Base-by-base conservation (phyloP, 2,888 invertebrate species). In the Diarsia brunnea region DNA sequence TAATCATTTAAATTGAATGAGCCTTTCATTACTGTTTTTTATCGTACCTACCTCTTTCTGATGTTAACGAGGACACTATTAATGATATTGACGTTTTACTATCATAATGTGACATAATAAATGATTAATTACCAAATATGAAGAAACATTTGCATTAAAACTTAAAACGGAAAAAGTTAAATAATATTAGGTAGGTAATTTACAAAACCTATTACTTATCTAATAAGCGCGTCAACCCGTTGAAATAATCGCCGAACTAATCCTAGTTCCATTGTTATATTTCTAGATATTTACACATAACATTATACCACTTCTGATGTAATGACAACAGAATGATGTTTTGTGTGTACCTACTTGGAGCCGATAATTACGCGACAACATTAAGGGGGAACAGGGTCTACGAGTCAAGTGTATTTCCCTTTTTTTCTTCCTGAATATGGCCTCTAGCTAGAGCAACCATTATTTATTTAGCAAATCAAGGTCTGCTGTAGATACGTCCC, bases 1-100 rank as follows among this genome's bases (percentile, higher is more conserved):
- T 49, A 14, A 58, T 12, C 61, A 19, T n/a, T 45, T 12, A 51
- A 49, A 45, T 45, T 43, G 19, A 31, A 45, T 73, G 51, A 53
- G 12, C n/a, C 8, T 21, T 63, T 49, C 4, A 19, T 51, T 53
- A 31, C 16, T 16, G 31, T 53, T 73, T 47, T 71, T 38, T 31
- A 31, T 58, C 5, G n/a, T 69, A 31, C 11, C n/a, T 47, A 43
- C 27, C n/a, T 43, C 21, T 71, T 61, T 51, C 11, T 10, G 16
- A 60, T 60, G 49, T 4, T 38, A 24, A 69, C 12, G 43, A 55
- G 43, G 27, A 31, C 49, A 61, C 14, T 43, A 51, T 19, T 45
- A 31, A 51, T 72, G 51, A 21, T 73, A 31, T 16, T 45, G 73
- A 73, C 21, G 38, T 73, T n/a, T 63, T 68, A 27, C 19, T 27